Conservation (phyloP, 2,113 vertebrate genomes). For the Gallinago jamesoni region DNA sequence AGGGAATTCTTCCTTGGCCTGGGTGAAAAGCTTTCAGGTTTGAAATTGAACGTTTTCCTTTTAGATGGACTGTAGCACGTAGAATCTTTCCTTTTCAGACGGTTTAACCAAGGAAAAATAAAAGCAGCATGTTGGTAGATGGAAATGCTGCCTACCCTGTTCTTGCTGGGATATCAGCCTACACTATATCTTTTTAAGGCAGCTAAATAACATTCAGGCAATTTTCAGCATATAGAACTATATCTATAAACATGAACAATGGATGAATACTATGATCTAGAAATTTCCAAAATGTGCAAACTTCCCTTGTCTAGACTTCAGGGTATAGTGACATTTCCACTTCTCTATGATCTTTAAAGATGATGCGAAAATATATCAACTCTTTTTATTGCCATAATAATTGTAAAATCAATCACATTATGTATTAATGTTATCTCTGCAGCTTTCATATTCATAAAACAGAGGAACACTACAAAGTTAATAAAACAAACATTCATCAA, state of each 20-base stretch:
- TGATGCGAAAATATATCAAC: background rate
- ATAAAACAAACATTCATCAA: background rate
- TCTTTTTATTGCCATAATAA: background rate
- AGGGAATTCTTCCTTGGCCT: background rate
- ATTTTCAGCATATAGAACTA: background rate
- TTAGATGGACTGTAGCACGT: background rate
- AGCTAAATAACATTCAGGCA: background rate
- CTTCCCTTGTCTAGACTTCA: background rate
- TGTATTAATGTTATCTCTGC: background rate
- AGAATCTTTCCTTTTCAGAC: background rate
- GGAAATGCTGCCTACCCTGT: background rate
- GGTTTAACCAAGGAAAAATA: background rate
- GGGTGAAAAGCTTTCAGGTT: background rate
- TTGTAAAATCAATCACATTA: background rate
- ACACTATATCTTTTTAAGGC: background rate
- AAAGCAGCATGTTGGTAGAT: background rate
- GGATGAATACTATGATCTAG: background rate
- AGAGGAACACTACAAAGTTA: background rate
- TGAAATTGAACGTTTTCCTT: background rate
- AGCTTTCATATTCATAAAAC: background rate
- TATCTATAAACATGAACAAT: background rate
- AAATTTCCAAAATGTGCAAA: background rate
- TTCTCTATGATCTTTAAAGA: background rate
- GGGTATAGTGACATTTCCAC: background rate
- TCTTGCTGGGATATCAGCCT: background rate